Percentiles rank a stretch among this genome's conserved stretches.
These are phyloP conservation scores for Lepetodrilus schrolli DNA, from an alignment of 2,888 invertebrate genomes.

Conservation along the genomic window DNA sequence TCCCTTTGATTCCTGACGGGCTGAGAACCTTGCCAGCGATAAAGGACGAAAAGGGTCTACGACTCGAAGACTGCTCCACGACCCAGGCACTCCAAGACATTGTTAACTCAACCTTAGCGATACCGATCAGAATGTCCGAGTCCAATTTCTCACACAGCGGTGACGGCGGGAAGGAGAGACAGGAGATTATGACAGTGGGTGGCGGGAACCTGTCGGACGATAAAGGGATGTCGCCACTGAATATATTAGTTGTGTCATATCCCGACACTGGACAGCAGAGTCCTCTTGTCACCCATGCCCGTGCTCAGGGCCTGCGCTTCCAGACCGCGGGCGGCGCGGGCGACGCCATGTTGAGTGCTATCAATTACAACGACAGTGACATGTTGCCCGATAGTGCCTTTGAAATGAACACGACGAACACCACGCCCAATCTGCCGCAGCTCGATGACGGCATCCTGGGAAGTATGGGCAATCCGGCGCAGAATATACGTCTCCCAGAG, in stretches of 20 bases:
- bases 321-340: conserved; percentile 65
- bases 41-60: conserved; percentile 28
- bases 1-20: conserved; percentile 20
- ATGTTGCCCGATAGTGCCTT: conserved; percentile 73
- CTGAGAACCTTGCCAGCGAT: not conserved
- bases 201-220: conserved; percentile 28
- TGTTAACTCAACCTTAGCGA: conserved; percentile 2
- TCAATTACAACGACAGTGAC: conserved; percentile 72
- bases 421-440: conserved; percentile 59
- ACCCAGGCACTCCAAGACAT: conserved; percentile 12
- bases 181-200: not conserved
- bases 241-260: conserved; percentile 41
- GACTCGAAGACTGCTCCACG: not conserved
- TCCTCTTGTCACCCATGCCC: conserved; percentile 59
- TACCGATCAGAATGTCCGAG: conserved; percentile 28
- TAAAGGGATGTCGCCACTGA: conserved; percentile 45
- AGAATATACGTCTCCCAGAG: conserved; percentile 56
- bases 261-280: conserved; percentile 63
- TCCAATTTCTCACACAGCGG: conserved; percentile 11
- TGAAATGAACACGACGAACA: conserved; percentile 57
- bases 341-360: conserved; percentile 75
- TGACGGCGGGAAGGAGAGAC: conserved; percentile 29
- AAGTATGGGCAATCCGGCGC: conserved; percentile 61
- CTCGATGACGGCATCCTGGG: conserved; percentile 70
- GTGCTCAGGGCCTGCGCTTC: conserved; percentile 62